phyloP scores from a whole-genome alignment of 2,113 vertebrate genomes.

The Sinocyclocheilus anshuiensis region DNA sequence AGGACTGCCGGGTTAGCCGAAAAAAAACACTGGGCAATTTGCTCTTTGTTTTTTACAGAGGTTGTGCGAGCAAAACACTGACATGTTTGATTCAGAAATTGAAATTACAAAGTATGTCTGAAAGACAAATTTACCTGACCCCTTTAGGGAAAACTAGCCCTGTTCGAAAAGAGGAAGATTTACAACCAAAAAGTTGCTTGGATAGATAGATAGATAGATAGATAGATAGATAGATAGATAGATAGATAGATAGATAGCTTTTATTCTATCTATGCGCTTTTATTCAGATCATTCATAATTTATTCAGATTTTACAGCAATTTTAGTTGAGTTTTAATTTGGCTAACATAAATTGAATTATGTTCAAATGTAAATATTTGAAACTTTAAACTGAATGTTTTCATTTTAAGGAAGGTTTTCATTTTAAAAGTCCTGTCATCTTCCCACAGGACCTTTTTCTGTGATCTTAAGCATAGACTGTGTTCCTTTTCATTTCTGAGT shows the following conservation, averaged over 20 bases:
- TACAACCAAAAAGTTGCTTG: too few species aligned
- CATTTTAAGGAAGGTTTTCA: too few species aligned
- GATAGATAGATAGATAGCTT: too few species aligned
- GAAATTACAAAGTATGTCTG: not conserved
- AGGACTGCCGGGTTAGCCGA: not conserved
- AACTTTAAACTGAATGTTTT: not conserved
- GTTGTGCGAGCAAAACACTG: not conserved
- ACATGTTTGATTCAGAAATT: not conserved
- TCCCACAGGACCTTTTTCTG: too few species aligned
- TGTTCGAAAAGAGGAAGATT: not conserved
- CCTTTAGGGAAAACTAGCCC: not conserved
- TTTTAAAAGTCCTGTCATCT: too few species aligned
- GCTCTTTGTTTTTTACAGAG: not conserved
- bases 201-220: too few species aligned
- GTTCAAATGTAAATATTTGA: not conserved
- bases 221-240: too few species aligned
- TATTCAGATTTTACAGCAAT: not conserved
- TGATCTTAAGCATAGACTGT: too few species aligned
- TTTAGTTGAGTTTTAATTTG: too few species aligned
- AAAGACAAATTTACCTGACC: not conserved
- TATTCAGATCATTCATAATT: not conserved
- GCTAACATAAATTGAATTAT: not conserved
- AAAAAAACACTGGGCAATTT: conserved; percentile 10
- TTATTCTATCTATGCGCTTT: not conserved
- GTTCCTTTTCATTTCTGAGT: too few species aligned